phyloP scores from a whole-genome alignment of 2,113 vertebrate genomes.

The Clarias macrocephalus region DNA sequence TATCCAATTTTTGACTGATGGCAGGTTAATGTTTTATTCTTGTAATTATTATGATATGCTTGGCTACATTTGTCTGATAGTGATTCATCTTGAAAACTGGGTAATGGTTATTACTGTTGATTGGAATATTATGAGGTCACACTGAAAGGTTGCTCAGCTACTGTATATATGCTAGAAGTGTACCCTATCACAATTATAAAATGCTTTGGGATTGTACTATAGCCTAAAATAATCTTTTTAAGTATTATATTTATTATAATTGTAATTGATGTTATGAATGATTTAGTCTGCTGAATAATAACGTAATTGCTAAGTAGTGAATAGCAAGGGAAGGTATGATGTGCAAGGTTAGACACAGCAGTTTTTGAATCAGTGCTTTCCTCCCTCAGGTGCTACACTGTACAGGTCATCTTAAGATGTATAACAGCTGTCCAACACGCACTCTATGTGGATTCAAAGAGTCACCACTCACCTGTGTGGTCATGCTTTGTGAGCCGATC shows the following conservation, averaged over 20 bases:
- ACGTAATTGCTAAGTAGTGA: neutral
- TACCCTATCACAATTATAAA: neutral
- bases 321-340: neutral
- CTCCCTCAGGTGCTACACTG: constrained; percentile 88
- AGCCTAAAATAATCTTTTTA: neutral
- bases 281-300: neutral
- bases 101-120: neutral
- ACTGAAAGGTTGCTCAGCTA: neutral
- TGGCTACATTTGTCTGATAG: neutral
- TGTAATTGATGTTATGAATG: neutral
- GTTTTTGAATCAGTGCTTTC: neutral
- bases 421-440: constrained; percentile 79
- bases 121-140: neutral
- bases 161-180: neutral
- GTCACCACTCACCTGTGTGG: constrained; percentile 87
- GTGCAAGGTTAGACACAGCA: neutral
- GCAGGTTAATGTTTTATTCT: neutral
- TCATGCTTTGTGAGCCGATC: constrained; percentile 95
- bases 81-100: neutral
- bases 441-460: constrained; percentile 86
- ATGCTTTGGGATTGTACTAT: neutral
- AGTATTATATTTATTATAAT: neutral
- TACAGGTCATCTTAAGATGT: constrained; percentile 91
- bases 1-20: neutral
- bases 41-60: neutral